Base-by-base conservation (phyloP, 2,113 vertebrate species). In the Hyperopisus bebe region DNA sequence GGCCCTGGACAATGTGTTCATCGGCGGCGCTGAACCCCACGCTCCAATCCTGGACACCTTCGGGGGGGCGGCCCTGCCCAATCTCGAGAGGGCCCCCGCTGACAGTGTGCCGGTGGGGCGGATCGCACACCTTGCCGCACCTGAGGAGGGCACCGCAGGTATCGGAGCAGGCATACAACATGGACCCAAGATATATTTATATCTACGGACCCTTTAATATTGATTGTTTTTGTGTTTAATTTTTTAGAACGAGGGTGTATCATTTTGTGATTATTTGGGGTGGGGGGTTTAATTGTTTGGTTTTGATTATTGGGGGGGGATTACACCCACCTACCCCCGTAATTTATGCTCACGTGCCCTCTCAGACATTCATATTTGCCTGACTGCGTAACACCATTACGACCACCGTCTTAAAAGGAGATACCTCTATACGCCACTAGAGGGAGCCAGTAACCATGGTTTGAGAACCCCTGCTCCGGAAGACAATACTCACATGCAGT, bases 21-120 rank as follows among this genome's bases (percentile, higher is more conserved):
- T 99, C 87, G 97, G 97, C 0, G 98, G 98, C 88, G 99, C 98
- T 0, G 98, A 97, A 0, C 95, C 97, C 10, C 97, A 97, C 88
- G 94, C 97, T 90, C 97, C 98, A 92, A 99, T 99, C 96, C 94
- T 99, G 0, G 98, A 99, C 92, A 98, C 98, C 0, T 99, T 99
- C 90, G 98, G 98, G 93, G 97, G 97, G 0, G 96, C 96, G 5
- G 97, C 97, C 0, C 92, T 99, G 74, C 97, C 98, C 0, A 98
- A 96, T 91, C 98, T 99, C 0, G 98, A 99, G 93, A 96, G 97
- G 88, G 92, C 97, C 0, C 97, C 98, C 0, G 97, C 98, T 0
- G 98, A 99, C 0, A 94, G 91, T 53, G 97, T 96, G 15, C 96
- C 97, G 1, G 91, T 95, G 0, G 97, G 96, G 4, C 96, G 96